Evolutionary conservation across 2,888 invertebrate species (phyloP), one percentile per base, ranked within the genome.

Genomic region (Ennomos fuscantarius): DNA sequence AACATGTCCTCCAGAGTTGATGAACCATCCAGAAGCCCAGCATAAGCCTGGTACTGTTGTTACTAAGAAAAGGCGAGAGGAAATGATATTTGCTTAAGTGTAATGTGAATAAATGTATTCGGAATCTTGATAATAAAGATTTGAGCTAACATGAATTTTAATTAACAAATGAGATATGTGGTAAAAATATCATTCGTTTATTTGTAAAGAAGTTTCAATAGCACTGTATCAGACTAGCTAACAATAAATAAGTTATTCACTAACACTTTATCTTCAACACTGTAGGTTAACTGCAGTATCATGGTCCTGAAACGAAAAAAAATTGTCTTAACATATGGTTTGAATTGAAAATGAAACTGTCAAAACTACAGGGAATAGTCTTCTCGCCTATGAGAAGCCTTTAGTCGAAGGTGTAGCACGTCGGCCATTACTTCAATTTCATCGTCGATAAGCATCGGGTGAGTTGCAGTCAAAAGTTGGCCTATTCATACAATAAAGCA

Each of bases 1-100:
- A 0, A 96, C 95, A 0, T 99, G 99, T 85, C 99, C 99, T 3
- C 98, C 98, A 0, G 99, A 99, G 81, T 92, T 99, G 44, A 96
- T 97, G 86, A 99, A 99, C 85, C 99, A 99, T 86, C 98, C 99
- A 0, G 99, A 99, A 63, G 99, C 99, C 0, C 99, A 99, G 84
- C 97, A 98, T 78, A 99, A 99, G 79, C 99, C 99, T 0, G 99
- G 99, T 34, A 96, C 97, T 0, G 97, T 98, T 33, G 96, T 97
- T 12, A 99, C 99, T 52, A 99, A 98, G 82, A 97, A 98, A 76
- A 93, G 98, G 62, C 92, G 97, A 32, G 98, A 99, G 81, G 98
- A 99, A 87, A 98, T 98, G 93, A 98, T 98, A 87, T 98, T 98
- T 90, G 97, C 98, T 33, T 98, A 95, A 89, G 46, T 44, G 44